A percentile compares a stretch with the other conserved stretches of the same genome.
These are phyloP conservation scores for Drosophila quadrilineata DNA, from an alignment of 1,140 invertebrate species.

Conservation along the genomic window DNA sequence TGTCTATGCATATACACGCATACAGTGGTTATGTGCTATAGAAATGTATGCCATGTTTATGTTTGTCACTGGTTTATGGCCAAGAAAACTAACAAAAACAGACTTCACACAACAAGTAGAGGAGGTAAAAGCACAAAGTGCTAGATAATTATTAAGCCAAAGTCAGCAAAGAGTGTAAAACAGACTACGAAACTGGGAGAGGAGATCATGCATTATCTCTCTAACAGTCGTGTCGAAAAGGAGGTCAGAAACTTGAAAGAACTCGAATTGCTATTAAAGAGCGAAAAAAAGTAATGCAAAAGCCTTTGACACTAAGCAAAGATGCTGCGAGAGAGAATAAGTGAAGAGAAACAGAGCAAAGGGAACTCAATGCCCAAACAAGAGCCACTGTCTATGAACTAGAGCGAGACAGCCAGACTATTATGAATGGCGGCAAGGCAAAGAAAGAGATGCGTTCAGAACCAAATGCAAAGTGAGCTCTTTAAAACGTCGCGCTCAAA, in stretches of 20 bases:
- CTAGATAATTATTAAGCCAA: constrained; percentile 25
- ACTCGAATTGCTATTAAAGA: constrained; percentile 42
- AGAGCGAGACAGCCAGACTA: constrained; percentile 5
- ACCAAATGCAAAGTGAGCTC: neutral
- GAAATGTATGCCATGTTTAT: constrained; percentile 54
- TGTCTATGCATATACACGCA: constrained; percentile 1
- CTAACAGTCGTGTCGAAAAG: constrained; percentile 15
- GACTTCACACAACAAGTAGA: constrained; percentile 9
- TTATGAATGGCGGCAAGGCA: neutral
- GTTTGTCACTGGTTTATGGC: constrained; percentile 54
- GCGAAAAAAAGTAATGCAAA: constrained; percentile 29
- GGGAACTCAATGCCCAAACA: constrained; percentile 20
- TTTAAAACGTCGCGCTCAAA: constrained; percentile 33
- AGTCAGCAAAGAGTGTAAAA: constrained; percentile 21
- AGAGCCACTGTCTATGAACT: no score
- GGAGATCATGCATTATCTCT: constrained; percentile 25
- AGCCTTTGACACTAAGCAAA: constrained; percentile 43
- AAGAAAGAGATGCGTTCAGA: neutral
- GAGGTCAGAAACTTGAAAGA: constrained; percentile 12
- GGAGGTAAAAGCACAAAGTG: constrained; percentile 14
- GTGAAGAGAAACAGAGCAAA: neutral
- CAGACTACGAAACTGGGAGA: no score
- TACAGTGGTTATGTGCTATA: constrained; percentile 2
- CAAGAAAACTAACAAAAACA: constrained; percentile 46
- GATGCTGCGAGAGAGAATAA: neutral